A percentile compares a stretch with the other conserved stretches of the same genome.
Conservation (phyloP, 2,797 vertebrate genomes). For the Luscinia luscinia region DNA sequence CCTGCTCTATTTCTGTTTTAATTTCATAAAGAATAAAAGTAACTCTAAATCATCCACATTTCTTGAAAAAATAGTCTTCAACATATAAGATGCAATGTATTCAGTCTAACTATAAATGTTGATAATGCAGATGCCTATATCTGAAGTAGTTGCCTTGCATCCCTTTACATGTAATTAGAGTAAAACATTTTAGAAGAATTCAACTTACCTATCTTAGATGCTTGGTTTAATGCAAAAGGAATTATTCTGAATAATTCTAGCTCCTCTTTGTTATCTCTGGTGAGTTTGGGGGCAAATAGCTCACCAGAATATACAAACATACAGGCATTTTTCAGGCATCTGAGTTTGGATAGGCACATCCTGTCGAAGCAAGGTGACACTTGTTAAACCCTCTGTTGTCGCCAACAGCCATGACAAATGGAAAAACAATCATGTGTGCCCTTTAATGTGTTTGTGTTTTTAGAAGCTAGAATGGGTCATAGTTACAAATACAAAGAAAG, state of each 20-base stretch:
- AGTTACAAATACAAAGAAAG: neutral
- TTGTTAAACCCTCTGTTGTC: neutral
- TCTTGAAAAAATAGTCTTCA: neutral
- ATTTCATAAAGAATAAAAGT: neutral
- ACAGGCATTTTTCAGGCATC: neutral
- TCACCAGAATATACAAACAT: neutral
- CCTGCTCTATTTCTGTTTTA: neutral
- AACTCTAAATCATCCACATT: neutral
- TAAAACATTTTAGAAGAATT: neutral
- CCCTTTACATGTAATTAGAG: accelerated
- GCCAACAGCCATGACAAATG: neutral
- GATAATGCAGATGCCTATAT: neutral
- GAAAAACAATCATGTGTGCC: neutral
- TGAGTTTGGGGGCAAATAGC: neutral
- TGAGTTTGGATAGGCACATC: neutral
- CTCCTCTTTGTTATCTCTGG: neutral
- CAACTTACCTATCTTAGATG: neutral
- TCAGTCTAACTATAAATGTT: neutral
- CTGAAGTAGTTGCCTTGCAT: neutral
- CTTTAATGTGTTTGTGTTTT: neutral
- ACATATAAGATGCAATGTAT: neutral
- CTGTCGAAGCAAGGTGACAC: neutral
- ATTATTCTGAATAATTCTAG: neutral
- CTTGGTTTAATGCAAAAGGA: neutral
- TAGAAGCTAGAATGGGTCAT: neutral